Evolutionary conservation across 2,888 invertebrate species (phyloP), one percentile per base, ranked within the genome.

Genomic region (Cheilosia variabilis): DNA sequence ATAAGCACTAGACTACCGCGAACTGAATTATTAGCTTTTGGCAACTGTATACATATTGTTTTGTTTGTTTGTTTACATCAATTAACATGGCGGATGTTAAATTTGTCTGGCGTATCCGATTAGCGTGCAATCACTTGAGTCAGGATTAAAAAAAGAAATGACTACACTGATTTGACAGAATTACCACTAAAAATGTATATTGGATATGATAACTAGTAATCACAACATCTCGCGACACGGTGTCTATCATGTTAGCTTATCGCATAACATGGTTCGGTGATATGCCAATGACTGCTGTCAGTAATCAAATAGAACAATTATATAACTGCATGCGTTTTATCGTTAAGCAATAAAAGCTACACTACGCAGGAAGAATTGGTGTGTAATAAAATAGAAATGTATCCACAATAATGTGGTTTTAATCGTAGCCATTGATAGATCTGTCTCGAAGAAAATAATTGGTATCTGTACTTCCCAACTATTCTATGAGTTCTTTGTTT

Each of bases 81-180:
- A 53, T 55, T 17, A 27, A n/a, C 17, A 31, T 45, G 19, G 47
- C 37, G 63, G 55, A 55, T 52, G 17, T 10, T 34, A 15, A 15
- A n/a, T 41, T 37, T 34, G 19, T 65, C 34, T 66, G 52, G 41
- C 37, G 53, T 6, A 17, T 1, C 5, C 17, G 65, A 60, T 75
- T 63, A 75, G 13, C 17, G 17, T 17, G 17, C 34, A 41, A 50
- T 57, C 47, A 43, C 27, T 45, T 47, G 34, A 65, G 34, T 55
- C 34, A 55, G 24, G 65, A 15, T 57, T 75, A 47, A 57, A 66
- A 66, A 75, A 27, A 65, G 57, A 58, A 63, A 73, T 65, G 45
- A 65, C 52, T 27, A 24, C 57, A 50, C 50, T 43, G 24, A 77
- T 77, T 60, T 60, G 60, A 45, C 52, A 65, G 13, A 27, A 10